These are phyloP conservation scores for Drosophila littoralis DNA, from an alignment of 1,140 invertebrate species.

Conservation along the genomic window DNA sequence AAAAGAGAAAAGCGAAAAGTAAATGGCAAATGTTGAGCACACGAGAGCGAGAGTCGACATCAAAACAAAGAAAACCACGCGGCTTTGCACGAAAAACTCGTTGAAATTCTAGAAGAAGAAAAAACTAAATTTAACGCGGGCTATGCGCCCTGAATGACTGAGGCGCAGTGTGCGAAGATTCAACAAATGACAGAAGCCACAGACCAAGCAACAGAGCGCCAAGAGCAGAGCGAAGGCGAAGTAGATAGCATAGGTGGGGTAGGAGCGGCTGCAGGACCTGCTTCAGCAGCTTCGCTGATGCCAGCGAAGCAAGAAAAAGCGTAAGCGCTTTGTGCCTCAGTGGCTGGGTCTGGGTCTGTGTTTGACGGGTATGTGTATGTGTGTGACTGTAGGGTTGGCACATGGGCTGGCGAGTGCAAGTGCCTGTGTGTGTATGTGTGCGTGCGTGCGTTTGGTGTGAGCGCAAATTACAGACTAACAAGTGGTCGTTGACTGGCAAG, in stretches of 20 bases:
- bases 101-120: constrained; percentile 34
- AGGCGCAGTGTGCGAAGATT: constrained; percentile 70
- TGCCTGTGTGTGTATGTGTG: constrained; percentile 32
- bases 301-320: constrained; percentile 60
- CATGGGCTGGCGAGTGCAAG: constrained; percentile 26
- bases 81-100: constrained; percentile 60
- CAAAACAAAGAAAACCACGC: constrained; percentile 75
- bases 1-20: constrained; percentile 10
- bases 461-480: constrained; percentile 81
- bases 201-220: constrained; percentile 50
- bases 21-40: constrained; percentile 43
- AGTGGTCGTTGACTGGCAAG: constrained; percentile 81
- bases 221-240: constrained; percentile 12
- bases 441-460: constrained; percentile 37
- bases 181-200: constrained; percentile 76
- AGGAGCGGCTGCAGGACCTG: constrained; percentile 10
- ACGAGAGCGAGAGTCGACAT: constrained; percentile 61
- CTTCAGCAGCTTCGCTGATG: constrained; percentile 31
- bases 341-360: constrained; percentile 56
- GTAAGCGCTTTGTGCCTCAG: constrained; percentile 74
- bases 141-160: constrained; percentile 64
- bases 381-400: constrained; percentile 27
- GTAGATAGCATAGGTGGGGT: not conserved
- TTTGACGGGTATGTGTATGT: constrained; percentile 45
- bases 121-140: constrained; percentile 48